These are phyloP conservation scores for Grammatotria lemairii DNA, from an alignment of 2,113 vertebrate species.

Conservation along the genomic window DNA sequence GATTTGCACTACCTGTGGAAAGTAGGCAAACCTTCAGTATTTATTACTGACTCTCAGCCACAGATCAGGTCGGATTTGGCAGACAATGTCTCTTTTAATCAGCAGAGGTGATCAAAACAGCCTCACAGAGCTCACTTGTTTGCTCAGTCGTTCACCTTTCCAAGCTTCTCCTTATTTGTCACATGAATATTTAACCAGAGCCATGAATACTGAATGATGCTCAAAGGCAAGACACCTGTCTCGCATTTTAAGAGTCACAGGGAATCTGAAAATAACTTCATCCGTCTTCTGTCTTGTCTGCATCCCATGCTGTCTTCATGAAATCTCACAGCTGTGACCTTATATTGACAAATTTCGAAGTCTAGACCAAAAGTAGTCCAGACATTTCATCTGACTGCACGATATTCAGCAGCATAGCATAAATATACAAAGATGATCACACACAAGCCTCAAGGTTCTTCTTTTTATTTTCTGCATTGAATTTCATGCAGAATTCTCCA, in stretches of 20 bases:
- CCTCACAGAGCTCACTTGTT: background rate
- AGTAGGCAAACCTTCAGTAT: background rate
- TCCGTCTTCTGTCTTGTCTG: background rate
- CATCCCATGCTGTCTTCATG: background rate
- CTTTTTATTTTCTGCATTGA: background rate
- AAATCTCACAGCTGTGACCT: background rate
- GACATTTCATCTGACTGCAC: background rate
- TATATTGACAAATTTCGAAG: background rate
- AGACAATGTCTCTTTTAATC: background rate
- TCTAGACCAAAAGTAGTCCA: background rate
- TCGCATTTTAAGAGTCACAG: background rate
- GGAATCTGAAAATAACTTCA: constrained; percentile 18
- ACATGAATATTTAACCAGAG: constrained; percentile 49
- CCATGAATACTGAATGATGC: constrained; percentile 51
- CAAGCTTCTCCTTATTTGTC: constrained; percentile 8
- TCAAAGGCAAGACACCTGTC: constrained; percentile 42
- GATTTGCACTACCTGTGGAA: background rate
- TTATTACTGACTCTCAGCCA: background rate
- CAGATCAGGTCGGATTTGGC: background rate
- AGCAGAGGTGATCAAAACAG: background rate
- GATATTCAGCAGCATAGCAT: background rate
- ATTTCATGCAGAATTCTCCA: background rate
- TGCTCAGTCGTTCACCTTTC: background rate
- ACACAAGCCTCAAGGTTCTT: background rate
- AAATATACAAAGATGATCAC: background rate